Conservation (phyloP, 2,888 invertebrate genomes). For the Trachelus tabidus region DNA sequence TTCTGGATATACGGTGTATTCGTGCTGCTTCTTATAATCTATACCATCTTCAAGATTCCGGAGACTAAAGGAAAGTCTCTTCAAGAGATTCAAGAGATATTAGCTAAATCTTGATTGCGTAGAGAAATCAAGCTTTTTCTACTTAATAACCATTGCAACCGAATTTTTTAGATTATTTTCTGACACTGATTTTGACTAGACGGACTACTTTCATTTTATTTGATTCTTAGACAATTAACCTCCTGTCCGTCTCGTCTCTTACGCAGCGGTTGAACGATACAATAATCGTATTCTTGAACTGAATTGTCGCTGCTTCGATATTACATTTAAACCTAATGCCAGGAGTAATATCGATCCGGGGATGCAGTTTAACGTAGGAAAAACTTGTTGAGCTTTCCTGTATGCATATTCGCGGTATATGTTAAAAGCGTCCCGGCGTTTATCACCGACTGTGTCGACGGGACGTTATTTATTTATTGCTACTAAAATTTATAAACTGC, state of each 20-base stretch:
- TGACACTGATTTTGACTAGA: neutral
- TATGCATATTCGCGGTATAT: neutral
- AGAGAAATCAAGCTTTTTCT: neutral
- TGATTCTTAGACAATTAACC: neutral
- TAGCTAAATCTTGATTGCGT: conserved; percentile 16
- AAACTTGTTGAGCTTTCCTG: neutral
- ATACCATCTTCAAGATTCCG: conserved; percentile 41
- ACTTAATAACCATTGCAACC: neutral
- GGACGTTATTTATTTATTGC: neutral
- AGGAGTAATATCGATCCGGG: neutral
- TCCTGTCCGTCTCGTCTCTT: neutral
- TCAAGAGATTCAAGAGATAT: conserved; percentile 50
- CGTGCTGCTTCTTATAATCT: conserved; percentile 36
- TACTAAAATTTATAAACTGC: neutral
- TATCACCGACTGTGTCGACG: neutral
- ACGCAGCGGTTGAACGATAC: neutral
- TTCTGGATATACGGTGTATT: conserved; percentile 44
- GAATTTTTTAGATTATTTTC: neutral
- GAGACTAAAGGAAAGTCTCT: conserved; percentile 57
- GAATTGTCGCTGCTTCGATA: neutral
- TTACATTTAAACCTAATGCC: neutral
- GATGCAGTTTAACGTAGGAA: neutral
- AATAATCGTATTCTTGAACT: neutral
- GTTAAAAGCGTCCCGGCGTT: neutral
- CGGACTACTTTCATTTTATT: neutral